phyloP scores from a whole-genome alignment of 2,888 invertebrate species.

The Stenodera caucasica region DNA sequence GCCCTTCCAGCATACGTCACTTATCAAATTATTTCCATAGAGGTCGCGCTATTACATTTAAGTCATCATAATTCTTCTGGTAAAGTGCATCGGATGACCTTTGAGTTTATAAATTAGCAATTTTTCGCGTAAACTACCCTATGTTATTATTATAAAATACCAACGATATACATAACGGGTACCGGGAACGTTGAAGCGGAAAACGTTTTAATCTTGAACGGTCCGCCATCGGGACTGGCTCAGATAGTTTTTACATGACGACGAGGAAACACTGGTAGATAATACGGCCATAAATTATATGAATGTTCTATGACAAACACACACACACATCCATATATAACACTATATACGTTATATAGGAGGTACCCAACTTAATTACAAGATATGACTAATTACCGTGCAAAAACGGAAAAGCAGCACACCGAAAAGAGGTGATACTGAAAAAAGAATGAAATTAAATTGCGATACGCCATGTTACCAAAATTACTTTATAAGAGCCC shows the following conservation, averaged over 20 bases:
- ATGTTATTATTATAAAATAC: background rate
- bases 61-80: background rate
- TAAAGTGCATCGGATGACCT: conserved; percentile 3
- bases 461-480: background rate
- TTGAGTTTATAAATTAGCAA: background rate
- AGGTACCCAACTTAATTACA: conserved; percentile 39
- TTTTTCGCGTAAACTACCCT: background rate
- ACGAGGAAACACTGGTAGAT: conserved; percentile 31
- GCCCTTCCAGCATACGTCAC: background rate
- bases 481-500: conserved; percentile 16
- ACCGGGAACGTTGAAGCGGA: conserved; percentile 28
- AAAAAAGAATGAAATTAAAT: conserved; percentile 19
- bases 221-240: conserved; percentile 20
- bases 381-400: conserved; percentile 42
- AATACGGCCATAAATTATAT: conserved; percentile 34
- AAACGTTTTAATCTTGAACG: conserved; percentile 32
- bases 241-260: conserved; percentile 29
- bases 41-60: background rate
- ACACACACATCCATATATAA: conserved; percentile 14
- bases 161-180: conserved; percentile 4
- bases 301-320: conserved; percentile 31
- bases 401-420: conserved; percentile 20
- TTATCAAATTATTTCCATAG: background rate
- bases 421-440: background rate
- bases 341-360: background rate